phyloP scores from a whole-genome alignment of 2,797 vertebrate genomes.

The Cuculus canorus region DNA sequence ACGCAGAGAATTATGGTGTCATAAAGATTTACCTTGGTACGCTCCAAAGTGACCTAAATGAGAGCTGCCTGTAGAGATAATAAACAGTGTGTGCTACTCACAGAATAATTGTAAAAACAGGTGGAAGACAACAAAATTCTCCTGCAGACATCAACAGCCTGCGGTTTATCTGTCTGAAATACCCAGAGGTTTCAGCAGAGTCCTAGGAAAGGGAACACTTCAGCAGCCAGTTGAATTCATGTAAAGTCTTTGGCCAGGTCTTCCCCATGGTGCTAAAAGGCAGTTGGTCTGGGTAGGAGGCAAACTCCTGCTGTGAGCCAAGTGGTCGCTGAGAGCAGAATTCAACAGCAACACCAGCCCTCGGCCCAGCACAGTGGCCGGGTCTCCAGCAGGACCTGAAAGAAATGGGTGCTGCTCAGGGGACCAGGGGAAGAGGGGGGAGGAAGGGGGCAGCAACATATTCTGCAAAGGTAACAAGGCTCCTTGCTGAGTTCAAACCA shows the following conservation, averaged over 20 bases:
- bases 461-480: neutral
- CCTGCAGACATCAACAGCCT: neutral
- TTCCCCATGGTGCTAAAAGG: no score
- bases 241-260: neutral
- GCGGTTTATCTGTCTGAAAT: fast-evolving
- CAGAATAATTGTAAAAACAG: no score
- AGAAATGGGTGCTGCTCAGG: fast-evolving
- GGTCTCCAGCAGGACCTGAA: neutral
- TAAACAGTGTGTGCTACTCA: neutral
- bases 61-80: fast-evolving
- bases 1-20: neutral
- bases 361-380: fast-evolving
- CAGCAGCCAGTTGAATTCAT: fast-evolving
- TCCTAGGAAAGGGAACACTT: fast-evolving
- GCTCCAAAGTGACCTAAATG: neutral
- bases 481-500: neutral
- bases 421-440: no score
- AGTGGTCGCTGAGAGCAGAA: neutral
- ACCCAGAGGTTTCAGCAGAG: fast-evolving
- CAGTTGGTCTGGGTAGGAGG: neutral
- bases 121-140: neutral
- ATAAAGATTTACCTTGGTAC: neutral
- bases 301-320: neutral
- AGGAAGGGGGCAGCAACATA: neutral
- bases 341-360: no score